Evolutionary conservation across 2,113 vertebrate genomes (phyloP).

Genomic region (Microcebus jonahi): DNA sequence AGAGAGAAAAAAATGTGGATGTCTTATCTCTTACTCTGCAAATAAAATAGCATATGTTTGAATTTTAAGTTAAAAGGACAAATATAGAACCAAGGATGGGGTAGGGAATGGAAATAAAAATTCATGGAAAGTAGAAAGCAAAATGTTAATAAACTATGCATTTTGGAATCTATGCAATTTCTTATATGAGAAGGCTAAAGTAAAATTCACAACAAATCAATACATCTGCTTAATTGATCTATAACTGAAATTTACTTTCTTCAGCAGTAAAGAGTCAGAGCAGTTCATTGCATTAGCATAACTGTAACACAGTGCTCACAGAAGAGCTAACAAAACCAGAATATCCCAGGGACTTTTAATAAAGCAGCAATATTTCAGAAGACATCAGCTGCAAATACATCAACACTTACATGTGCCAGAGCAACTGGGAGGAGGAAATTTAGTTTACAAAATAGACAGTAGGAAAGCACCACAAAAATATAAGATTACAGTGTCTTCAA

Average conservation of each 20-base stretch:
- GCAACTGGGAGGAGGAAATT: neutral
- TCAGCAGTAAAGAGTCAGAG: conserved; percentile 42
- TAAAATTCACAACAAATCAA: conserved; percentile 56
- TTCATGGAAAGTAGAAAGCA: neutral
- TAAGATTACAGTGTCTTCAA: neutral
- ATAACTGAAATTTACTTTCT: conserved; percentile 59
- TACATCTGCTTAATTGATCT: conserved; percentile 63
- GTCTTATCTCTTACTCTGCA: conserved; percentile 28
- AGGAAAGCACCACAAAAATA: neutral
- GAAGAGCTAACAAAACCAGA: neutral
- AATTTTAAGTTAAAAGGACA: conserved; percentile 41
- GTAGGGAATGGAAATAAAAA: neutral
- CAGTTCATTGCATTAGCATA: conserved; percentile 5
- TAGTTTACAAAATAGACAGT: neutral
- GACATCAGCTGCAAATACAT: neutral
- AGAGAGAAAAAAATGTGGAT: conserved; percentile 8
- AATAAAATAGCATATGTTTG: conserved; percentile 10
- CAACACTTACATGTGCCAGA: neutral
- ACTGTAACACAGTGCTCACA: neutral
- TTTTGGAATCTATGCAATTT: conserved; percentile 35
- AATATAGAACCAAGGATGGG: neutral
- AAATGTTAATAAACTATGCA: conserved; percentile 15
- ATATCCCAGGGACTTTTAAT: conserved; percentile 15
- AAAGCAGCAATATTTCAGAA: neutral
- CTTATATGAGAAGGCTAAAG: conserved; percentile 23